Base-by-base conservation (phyloP, 2,797 vertebrate species). In the Mergus octosetaceus region DNA sequence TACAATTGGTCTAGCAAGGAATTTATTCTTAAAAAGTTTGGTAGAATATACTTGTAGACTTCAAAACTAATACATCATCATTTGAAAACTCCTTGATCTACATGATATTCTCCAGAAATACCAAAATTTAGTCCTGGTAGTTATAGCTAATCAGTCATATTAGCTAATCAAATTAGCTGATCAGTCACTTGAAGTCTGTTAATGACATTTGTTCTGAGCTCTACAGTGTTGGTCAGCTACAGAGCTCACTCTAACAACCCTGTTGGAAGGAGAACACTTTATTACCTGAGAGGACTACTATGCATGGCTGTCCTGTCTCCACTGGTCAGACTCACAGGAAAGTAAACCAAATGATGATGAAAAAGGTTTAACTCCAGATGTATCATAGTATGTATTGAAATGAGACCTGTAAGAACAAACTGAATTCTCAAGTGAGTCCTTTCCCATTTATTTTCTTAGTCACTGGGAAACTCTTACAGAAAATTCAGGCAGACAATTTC, bases 21-120 rank as follows among this genome's bases (percentile, higher is more conserved):
- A 75, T 51, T 65, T 85, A 21, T 41, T 65, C 84, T 72, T 71
- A 43, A 27, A 94, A 93, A 71, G 8, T 39, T 74, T 85, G 47
- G 5, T 62, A 34, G 27, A 76, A 74, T 77, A 62, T 27, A 62
- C 8, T 89, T 83, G 10, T 36, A 79, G 18, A 27, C 38, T 80
- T 88, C 57, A 88, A 69, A 95, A 85, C 7, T 54, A 54, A 0
- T 15, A 94, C 54, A 49, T 9, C 60, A 78, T 66, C 2, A 28
- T 70, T 51, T 87, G 30, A 70, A 92, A 85, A 87, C 8, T 79
- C 10, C 27, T 6, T 1, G 30, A 56, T 51, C 12, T 62, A 9
- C 36, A 51, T 20, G 11, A 66, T 56, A 28, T 57, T 71, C 41
- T 60, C 38, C 17, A 86, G 51, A 87, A 81, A 70, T 8, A 28